Percentiles rank a stretch among this genome's conserved stretches.
Evolutionary conservation across 2,888 invertebrate genomes (phyloP).

Genomic region (Drosophila mimica): DNA sequence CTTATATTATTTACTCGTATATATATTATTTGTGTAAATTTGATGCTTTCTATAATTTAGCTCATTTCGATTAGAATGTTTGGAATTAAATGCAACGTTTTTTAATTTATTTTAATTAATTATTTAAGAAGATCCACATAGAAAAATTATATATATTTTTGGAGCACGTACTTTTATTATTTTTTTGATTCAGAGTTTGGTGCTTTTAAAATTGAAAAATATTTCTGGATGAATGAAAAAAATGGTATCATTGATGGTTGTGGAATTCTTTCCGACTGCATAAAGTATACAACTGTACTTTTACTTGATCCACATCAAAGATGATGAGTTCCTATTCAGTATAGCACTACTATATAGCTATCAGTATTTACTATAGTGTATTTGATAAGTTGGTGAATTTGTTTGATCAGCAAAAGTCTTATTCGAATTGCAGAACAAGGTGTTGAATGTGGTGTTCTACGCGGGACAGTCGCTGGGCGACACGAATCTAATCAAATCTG

Average conservation of each 20-base stretch:
- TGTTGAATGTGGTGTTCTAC: slow-evolving; percentile 93
- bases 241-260: no score
- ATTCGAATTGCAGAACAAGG: slow-evolving; percentile 90
- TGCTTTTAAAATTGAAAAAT: background rate
- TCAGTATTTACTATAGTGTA: no score
- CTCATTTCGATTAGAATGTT: no score
- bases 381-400: background rate
- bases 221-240: no score
- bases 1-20: no score
- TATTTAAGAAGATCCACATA: background rate
- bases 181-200: background rate
- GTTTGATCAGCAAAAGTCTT: background rate
- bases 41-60: no score
- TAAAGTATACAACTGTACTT: background rate
- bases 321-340: no score
- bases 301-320: no score
- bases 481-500: slow-evolving; percentile 90
- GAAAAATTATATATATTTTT: no score
- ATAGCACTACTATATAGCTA: no score
- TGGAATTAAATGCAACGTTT: background rate
- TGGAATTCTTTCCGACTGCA: no score
- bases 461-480: slow-evolving; percentile 94
- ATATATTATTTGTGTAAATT: no score
- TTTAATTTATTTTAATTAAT: background rate
- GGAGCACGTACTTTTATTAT: background rate